Evolutionary conservation across 2,113 vertebrate genomes (phyloP).

Genomic region (Xenopus laevis): DNA sequence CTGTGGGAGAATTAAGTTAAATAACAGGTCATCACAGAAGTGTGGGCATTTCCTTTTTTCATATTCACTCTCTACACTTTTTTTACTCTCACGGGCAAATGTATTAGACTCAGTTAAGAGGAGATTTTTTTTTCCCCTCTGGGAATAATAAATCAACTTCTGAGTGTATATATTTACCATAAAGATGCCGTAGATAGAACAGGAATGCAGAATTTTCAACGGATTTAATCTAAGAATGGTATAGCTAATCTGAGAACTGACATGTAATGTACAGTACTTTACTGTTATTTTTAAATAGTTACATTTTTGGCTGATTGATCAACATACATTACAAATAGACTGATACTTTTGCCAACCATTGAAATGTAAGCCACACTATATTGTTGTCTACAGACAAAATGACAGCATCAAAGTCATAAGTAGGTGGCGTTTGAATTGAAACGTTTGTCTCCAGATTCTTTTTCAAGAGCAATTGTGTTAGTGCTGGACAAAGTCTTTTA

Average conservation of each 20-base stretch:
- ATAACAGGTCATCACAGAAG: too few species aligned
- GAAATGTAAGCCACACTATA: neutral
- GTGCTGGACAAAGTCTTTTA: neutral
- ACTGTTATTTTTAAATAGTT: neutral
- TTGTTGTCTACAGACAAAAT: neutral
- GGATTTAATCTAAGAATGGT: neutral
- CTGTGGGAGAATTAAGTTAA: too few species aligned
- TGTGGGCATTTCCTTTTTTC: neutral
- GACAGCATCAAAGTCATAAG: conserved; percentile 3
- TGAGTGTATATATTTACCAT: neutral
- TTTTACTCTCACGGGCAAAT: neutral
- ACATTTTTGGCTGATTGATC: neutral
- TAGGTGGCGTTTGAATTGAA: neutral
- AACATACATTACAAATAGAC: neutral
- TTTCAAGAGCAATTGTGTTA: neutral
- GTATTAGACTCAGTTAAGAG: neutral
- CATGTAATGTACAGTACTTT: neutral
- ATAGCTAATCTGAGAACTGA: neutral
- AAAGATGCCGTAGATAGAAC: neutral
- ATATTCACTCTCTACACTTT: neutral
- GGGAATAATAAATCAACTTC: neutral
- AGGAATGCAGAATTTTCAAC: neutral
- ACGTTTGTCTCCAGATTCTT: neutral
- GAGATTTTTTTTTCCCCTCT: neutral
- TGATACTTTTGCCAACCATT: neutral